Conservation (phyloP, 2,888 invertebrate species). For the Mythimna loreyi region DNA sequence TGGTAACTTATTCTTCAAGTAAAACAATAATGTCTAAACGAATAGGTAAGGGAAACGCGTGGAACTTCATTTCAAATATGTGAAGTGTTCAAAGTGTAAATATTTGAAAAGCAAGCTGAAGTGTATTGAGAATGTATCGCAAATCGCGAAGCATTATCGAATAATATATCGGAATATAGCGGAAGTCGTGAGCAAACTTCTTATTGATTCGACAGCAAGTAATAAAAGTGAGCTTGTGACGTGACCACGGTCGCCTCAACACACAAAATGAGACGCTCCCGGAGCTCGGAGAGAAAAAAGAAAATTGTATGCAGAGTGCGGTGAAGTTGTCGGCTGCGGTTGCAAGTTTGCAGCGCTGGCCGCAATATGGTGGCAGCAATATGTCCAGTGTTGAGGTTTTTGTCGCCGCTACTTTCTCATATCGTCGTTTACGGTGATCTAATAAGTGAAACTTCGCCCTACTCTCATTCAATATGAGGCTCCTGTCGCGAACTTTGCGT, state of each 20-base stretch:
- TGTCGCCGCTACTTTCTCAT: slow-evolving; percentile 87
- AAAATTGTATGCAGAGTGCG: slow-evolving; percentile 80
- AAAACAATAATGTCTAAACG: slow-evolving; percentile 8
- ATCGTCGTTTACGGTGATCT: slow-evolving; percentile 85
- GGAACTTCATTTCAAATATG: slow-evolving; percentile 19
- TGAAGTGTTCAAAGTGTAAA: slow-evolving; percentile 12
- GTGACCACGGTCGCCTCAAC: slow-evolving; percentile 67
- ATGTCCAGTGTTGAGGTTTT: slow-evolving; percentile 86
- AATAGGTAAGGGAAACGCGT: not conserved
- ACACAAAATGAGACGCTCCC: slow-evolving; percentile 68
- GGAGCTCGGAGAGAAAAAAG: slow-evolving; percentile 72
- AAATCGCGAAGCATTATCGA: slow-evolving; percentile 41
- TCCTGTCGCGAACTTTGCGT: slow-evolving; percentile 80
- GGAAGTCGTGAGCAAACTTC: slow-evolving; percentile 47
- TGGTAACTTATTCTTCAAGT: slow-evolving; percentile 16
- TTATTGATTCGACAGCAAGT: slow-evolving; percentile 66
- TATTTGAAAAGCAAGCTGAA: slow-evolving; percentile 3
- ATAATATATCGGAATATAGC: slow-evolving; percentile 46
- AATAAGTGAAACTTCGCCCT: slow-evolving; percentile 88
- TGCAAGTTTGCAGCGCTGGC: slow-evolving; percentile 85
- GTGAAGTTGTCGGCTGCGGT: slow-evolving; percentile 78
- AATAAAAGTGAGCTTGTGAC: slow-evolving; percentile 75
- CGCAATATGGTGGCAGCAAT: slow-evolving; percentile 83
- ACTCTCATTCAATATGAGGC: slow-evolving; percentile 87
- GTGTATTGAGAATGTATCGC: slow-evolving; percentile 24